phyloP scores from a whole-genome alignment of 2,888 invertebrate genomes.

The Lomographa bimaculata region DNA sequence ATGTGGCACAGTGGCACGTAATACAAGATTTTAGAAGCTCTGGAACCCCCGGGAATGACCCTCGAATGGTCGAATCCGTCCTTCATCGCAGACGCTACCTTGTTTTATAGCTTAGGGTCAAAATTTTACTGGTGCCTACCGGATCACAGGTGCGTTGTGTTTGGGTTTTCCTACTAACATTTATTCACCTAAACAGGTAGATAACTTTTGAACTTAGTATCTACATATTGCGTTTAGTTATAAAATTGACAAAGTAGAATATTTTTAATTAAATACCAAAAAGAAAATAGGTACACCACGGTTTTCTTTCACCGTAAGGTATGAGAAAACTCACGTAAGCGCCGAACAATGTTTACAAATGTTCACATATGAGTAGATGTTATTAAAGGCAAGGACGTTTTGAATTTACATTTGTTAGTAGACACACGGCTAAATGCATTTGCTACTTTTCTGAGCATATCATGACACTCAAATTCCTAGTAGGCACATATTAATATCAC shows the following conservation, averaged over 20 bases:
- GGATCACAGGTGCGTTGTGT: conserved; percentile 50
- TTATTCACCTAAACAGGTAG: not conserved
- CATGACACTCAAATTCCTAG: conserved; percentile 26
- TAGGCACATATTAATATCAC: conserved; percentile 28
- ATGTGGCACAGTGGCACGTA: conserved; percentile 67
- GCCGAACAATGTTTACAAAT: conserved; percentile 33
- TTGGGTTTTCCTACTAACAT: conserved; percentile 11
- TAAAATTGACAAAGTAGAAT: too few relatives aligned
- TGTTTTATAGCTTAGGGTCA: conserved; percentile 62
- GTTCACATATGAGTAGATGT: conserved; percentile 28
- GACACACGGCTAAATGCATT: conserved; percentile 25
- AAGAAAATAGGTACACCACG: conserved; percentile 16
- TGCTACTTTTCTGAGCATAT: conserved; percentile 25
- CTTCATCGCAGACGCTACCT: conserved; percentile 60
- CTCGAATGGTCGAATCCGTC: conserved; percentile 61
- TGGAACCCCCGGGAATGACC: conserved; percentile 58
- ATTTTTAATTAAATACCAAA: conserved; percentile 3
- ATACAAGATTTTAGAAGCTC: conserved; percentile 62
- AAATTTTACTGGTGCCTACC: conserved; percentile 42
- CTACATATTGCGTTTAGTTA: too few relatives aligned
- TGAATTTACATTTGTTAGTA: conserved; percentile 30
- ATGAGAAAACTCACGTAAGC: conserved; percentile 28
- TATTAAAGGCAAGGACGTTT: conserved; percentile 30
- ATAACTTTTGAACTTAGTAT: too few relatives aligned
- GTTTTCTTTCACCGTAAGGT: conserved; percentile 17